A percentile compares a stretch with the other conserved stretches of the same genome.
phyloP scores from a whole-genome alignment of 2,888 invertebrate genomes.

The Andrena marginata region DNA sequence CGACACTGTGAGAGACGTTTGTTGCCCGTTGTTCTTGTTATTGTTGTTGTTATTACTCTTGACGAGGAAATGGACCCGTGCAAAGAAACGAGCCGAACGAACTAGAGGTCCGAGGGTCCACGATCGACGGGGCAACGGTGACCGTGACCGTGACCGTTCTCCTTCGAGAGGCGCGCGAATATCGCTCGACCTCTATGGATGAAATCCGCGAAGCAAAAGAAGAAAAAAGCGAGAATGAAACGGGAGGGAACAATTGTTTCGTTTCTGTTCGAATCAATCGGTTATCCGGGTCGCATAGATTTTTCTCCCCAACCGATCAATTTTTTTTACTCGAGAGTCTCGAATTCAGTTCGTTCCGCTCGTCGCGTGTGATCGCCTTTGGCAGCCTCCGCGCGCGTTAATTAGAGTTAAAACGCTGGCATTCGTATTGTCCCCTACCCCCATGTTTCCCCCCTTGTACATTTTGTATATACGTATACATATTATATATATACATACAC shows the following conservation, averaged over 20 bases:
- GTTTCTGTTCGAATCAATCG: slow-evolving; percentile 10
- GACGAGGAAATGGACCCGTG: slow-evolving; percentile 46
- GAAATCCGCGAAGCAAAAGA: not conserved
- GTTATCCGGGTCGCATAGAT: not conserved
- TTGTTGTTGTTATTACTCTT: slow-evolving; percentile 68
- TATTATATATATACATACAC: slow-evolving; percentile 37
- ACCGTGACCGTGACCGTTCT: not conserved
- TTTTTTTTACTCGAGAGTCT: slow-evolving; percentile 9
- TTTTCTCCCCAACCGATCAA: not conserved
- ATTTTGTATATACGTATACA: slow-evolving; percentile 70
- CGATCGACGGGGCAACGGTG: not conserved
- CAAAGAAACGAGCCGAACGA: slow-evolving; percentile 48
- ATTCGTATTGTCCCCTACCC: slow-evolving; percentile 30
- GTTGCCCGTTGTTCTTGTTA: slow-evolving; percentile 70
- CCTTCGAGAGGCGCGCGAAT: not conserved
- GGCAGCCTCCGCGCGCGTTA: slow-evolving; percentile 36
- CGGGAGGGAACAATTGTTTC: not conserved
- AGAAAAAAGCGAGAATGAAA: not conserved
- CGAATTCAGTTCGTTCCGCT: slow-evolving; percentile 56
- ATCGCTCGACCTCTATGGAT: not conserved
- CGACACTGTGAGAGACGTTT: slow-evolving; percentile 62
- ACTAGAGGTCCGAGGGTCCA: not conserved
- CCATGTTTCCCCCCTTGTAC: slow-evolving; percentile 46
- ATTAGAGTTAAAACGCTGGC: slow-evolving; percentile 44
- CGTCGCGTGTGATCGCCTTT: slow-evolving; percentile 42